phyloP scores from a whole-genome alignment of 2,797 vertebrate genomes.

The Oreochromis grahami region DNA sequence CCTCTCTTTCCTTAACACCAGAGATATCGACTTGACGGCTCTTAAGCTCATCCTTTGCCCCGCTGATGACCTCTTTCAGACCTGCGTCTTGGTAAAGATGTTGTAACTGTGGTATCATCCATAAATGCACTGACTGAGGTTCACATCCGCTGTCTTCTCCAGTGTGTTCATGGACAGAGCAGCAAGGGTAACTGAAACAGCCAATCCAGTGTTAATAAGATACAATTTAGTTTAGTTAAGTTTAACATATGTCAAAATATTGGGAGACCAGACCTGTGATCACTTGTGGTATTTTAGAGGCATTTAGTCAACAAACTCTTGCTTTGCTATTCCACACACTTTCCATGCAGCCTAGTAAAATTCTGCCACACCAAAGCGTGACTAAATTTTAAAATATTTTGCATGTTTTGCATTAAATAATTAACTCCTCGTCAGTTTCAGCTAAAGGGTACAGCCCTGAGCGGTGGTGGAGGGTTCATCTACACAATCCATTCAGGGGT shows the following conservation, averaged over 20 bases:
- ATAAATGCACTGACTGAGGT: not conserved
- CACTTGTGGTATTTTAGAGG: not conserved
- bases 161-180: not conserved
- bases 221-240: rapidly evolving
- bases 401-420: not conserved
- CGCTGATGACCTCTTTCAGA: not conserved
- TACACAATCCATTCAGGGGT: not conserved
- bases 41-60: not conserved
- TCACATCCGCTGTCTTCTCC: not conserved
- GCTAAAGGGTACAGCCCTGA: not conserved
- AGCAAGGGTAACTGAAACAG: not conserved
- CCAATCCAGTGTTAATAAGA: not conserved
- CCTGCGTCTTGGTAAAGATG: not conserved
- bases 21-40: not conserved
- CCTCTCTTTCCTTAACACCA: not conserved
- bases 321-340: not conserved
- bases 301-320: not conserved
- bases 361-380: not conserved
- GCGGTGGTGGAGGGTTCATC: not conserved
- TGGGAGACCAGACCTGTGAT: not conserved
- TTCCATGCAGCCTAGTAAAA: not conserved
- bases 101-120: not conserved
- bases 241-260: not conserved
- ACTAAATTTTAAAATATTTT: not conserved
- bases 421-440: not conserved